Conservation (phyloP, 2,113 vertebrate genomes). For the Barnardius zonarius region DNA sequence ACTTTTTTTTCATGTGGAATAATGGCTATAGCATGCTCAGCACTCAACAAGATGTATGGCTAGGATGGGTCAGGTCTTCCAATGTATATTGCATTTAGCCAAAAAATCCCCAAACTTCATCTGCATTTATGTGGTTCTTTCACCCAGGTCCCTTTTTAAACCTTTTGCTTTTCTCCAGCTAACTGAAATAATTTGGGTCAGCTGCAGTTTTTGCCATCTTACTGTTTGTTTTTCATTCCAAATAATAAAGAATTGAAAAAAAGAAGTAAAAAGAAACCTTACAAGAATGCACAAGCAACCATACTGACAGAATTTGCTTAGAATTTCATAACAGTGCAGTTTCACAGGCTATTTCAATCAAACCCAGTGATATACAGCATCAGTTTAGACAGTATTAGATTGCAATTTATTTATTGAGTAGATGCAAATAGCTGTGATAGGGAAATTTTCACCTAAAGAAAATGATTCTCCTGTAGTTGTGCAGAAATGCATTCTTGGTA, state of each 20-base stretch:
- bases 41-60: not conserved
- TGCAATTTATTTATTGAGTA: not conserved
- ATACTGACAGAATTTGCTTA: not conserved
- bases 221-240: not conserved
- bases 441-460: not conserved
- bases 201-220: not conserved
- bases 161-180: not conserved
- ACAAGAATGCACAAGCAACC: not conserved
- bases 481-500: not conserved
- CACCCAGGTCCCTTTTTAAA: not conserved
- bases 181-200: not conserved
- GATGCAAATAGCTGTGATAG: not conserved
- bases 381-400: not conserved
- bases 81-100: not conserved
- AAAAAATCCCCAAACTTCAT: not conserved
- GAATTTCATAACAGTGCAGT: not conserved
- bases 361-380: not conserved
- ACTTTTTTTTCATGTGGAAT: not conserved
- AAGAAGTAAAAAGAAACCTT: not conserved
- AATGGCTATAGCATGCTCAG: not conserved
- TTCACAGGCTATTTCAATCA: not conserved
- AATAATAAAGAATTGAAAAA: not conserved
- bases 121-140: not conserved
- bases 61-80: not conserved
- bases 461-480: not conserved